Base-by-base conservation (phyloP, 1,140 invertebrate species). In the Lucilia cuprina region DNA sequence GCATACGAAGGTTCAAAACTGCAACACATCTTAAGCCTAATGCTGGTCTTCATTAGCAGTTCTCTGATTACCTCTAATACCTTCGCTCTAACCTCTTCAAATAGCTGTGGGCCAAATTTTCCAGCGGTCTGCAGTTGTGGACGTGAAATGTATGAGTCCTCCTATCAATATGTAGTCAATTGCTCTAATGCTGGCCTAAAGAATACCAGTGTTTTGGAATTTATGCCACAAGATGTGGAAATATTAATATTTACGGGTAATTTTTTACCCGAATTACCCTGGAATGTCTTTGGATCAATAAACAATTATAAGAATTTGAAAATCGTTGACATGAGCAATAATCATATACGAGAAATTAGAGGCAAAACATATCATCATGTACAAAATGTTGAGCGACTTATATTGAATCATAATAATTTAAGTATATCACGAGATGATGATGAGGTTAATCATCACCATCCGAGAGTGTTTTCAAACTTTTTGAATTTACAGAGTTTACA, bases 341-440 rank as follows among this genome's bases (percentile, higher is more conserved):
- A 97, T 88, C 91, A 93, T 14, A 96, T 97, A n/a, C 88, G 92
- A 75, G 93, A 94, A 84, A 96, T 97, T 83, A 93, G 93, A 86
- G 96, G 96, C 1, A 96, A 96, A 90, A 92, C 95, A 5, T 96
- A 95, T 89, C 96, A 96, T 87, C 94, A 94, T 87, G 95, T 96
- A 1, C 92, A 92, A 65, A 93, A 93, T 80, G 95, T 96, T 0
- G 92, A 95, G 87, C 92, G 94, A n/a, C 90, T 97, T 2, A 94
- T 96, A 85, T 91, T 97, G 7, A 95, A 96, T 87, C 94, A 96
- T 87, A 97, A 97, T 87, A 92, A 95, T 84, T 88, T 96, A 3
- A 93, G 94, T 2, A 94, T 95, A 75, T 93, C 93, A 0, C 87
- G 88, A 3, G 88, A 93, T 19, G 92, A 93, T 3, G 92, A 93